Percentiles rank a stretch among this genome's conserved stretches.
phyloP scores from a whole-genome alignment of 1,140 invertebrate species.

The Drosophila hydei region DNA sequence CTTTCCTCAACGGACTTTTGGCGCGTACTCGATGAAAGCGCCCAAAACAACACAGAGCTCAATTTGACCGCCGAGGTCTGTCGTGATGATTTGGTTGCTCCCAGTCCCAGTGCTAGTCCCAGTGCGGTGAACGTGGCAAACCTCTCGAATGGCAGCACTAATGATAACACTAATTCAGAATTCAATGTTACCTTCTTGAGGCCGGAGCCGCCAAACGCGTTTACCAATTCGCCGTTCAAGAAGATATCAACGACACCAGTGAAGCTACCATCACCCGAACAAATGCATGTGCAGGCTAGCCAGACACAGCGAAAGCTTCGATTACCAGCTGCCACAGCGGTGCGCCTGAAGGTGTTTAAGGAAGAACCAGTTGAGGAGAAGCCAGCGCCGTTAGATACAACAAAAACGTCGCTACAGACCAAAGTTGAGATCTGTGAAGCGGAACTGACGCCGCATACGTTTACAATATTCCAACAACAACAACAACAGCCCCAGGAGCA shows the following conservation, averaged over 20 bases:
- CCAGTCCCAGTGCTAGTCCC: slow-evolving; percentile 40
- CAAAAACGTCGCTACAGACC: slow-evolving; percentile 41
- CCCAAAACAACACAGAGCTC: slow-evolving; percentile 72
- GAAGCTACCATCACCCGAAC: slow-evolving; percentile 53
- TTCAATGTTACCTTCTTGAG: slow-evolving; percentile 68
- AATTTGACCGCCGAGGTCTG: slow-evolving; percentile 59
- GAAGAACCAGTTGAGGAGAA: slow-evolving; percentile 63
- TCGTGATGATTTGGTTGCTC: slow-evolving; percentile 46
- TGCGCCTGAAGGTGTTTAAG: slow-evolving; percentile 69
- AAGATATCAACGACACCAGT: slow-evolving; percentile 51
- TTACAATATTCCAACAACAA: slow-evolving; percentile 61
- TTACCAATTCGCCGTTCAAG: slow-evolving; percentile 72
- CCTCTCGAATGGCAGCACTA: slow-evolving; percentile 37
- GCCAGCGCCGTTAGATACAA: neutral
- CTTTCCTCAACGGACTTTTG: slow-evolving; percentile 81
- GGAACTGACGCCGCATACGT: slow-evolving; percentile 58
- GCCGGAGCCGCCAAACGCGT: slow-evolving; percentile 69
- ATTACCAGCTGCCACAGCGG: slow-evolving; percentile 56
- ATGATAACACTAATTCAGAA: slow-evolving; percentile 62
- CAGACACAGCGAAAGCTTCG: slow-evolving; percentile 57
- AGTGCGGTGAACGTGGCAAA: slow-evolving; percentile 27
- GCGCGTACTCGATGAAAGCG: slow-evolving; percentile 78
- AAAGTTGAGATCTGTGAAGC: slow-evolving; percentile 61
- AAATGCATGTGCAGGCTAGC: slow-evolving; percentile 40
- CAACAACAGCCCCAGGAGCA: neutral